Base-by-base conservation (phyloP, 2,888 invertebrate species). In the Amphipyra tragopoginis region DNA sequence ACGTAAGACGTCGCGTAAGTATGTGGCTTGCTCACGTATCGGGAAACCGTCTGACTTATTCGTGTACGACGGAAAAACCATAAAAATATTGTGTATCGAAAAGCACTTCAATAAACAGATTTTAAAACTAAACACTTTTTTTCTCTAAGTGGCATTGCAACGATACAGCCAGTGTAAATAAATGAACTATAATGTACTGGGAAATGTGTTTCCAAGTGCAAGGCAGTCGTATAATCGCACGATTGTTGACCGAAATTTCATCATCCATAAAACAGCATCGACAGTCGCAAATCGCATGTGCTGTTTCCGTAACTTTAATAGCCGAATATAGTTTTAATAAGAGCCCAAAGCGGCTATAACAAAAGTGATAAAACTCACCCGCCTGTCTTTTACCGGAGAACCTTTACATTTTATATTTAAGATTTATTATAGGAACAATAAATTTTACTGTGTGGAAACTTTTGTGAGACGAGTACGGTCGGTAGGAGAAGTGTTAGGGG, bases 381-480 rank as follows among this genome's bases (percentile, higher is more conserved):
- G 75, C 58, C 66, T 67, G 68, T 67, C 71, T 49, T 53, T 61
- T 57, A 65, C 53, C 47, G 58, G 55, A 53, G 57, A 77, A 65
- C 72, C 74, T 72, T 67, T 61, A 71, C 80, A 75, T 83, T 88
- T 87, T 86, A 87, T 86, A 85, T 86, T 85, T 80, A 67, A 82
- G 82, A 87, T 89, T 89, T 88, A 88, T 83, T 79, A 73, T 72
- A 59, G 68, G 68, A 72, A 78, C 82, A 83, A 87, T 89, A 87
- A 86, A 87, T 86, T 87, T 88, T 84, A 88, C 84, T 79, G 83
- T 65, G 82, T 82, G 81, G 80, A 86, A 88, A 80, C 62, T 77
- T 78, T 72, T 59, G 58, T 56, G 42, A 61, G 75, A 67, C 54
- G 73, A 61, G 78, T 78, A 80, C 67, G 21, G 59, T 66, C 33